Percentiles rank a stretch among this genome's conserved stretches.
Conservation (phyloP, 2,113 vertebrate genomes). For the Chamaea fasciata region DNA sequence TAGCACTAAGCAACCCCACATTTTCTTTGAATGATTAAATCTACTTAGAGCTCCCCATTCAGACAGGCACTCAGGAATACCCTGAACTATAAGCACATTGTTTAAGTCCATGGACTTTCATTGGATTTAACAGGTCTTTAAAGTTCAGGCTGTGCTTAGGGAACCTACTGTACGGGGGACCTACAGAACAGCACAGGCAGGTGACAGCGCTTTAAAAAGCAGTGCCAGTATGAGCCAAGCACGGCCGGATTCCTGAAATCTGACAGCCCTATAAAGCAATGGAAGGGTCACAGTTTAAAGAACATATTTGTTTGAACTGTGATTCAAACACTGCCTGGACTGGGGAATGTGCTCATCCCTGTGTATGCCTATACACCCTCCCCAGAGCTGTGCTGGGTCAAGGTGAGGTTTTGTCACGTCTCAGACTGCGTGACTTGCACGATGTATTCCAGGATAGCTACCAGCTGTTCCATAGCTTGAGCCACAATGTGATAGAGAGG, state of each 20-base stretch:
- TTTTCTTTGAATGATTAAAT: not conserved
- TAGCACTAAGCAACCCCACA: not conserved
- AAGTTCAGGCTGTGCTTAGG: conserved; percentile 1
- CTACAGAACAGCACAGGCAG: not conserved
- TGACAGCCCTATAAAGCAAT: not conserved
- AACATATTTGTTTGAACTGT: not conserved
- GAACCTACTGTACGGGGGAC: not conserved
- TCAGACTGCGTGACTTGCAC: not conserved
- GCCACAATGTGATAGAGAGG: not conserved
- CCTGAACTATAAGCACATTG: not conserved
- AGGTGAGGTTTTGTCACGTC: not conserved
- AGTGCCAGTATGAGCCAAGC: not conserved
- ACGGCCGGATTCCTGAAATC: not conserved
- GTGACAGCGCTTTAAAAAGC: not conserved
- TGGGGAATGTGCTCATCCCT: not conserved
- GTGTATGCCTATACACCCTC: not conserved
- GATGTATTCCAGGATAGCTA: not conserved
- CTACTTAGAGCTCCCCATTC: not conserved
- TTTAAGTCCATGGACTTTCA: not conserved
- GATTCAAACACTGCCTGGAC: not conserved
- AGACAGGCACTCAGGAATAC: not conserved
- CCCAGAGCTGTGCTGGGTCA: not conserved
- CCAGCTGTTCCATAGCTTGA: not conserved
- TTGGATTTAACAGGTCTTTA: conserved; percentile 7
- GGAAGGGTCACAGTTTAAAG: not conserved